Evolutionary conservation across 2,888 invertebrate genomes (phyloP).

Genomic region (Pseudococcus longispinus): DNA sequence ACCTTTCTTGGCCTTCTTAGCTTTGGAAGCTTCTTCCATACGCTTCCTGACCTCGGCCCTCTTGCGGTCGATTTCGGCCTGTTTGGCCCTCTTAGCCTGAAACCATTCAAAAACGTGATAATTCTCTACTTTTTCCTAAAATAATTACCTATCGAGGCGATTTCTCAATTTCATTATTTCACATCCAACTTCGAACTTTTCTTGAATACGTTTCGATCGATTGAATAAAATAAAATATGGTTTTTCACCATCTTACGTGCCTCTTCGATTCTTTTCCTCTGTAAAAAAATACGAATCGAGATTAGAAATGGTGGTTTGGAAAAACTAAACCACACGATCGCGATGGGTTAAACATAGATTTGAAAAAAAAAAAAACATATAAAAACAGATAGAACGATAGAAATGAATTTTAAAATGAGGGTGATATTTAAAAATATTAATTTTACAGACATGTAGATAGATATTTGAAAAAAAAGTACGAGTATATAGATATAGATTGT

Average conservation of each 20-base stretch:
- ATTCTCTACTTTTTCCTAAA: background rate
- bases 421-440: background rate
- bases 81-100: slow-evolving; percentile 87
- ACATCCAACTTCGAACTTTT: background rate
- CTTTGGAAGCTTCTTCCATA: slow-evolving; percentile 97
- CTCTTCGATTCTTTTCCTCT: slow-evolving; percentile 53
- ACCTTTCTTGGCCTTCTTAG: slow-evolving; percentile 99
- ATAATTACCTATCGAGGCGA: background rate
- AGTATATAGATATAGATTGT: background rate
- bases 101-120: background rate
- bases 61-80: slow-evolving; percentile 97
- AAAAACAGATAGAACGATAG: background rate
- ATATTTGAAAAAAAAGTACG: background rate
- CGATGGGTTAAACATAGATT: background rate
- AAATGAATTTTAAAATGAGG: background rate
- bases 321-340: background rate
- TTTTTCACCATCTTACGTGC: slow-evolving; percentile 48
- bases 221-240: background rate
- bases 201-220: background rate
- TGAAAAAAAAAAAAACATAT: background rate
- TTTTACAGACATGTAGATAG: background rate
- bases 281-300: slow-evolving; percentile 12
- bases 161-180: background rate
- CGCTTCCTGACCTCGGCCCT: slow-evolving; percentile 98
- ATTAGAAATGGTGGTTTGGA: background rate